Evolutionary conservation across 2,113 vertebrate genomes (phyloP), one percentile per base, ranked within the genome.

Genomic region (Diglossa brunneiventris): DNA sequence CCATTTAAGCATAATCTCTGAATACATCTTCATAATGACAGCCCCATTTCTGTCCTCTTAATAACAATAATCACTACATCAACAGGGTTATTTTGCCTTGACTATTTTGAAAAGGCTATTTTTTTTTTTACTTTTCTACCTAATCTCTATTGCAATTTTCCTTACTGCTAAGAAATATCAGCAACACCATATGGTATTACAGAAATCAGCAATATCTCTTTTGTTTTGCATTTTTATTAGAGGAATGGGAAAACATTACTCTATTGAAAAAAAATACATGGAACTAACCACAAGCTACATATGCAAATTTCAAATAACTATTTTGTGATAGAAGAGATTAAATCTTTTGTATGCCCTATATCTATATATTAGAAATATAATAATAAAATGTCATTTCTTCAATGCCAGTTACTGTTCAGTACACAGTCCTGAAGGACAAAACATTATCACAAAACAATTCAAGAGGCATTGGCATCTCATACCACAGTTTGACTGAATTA

Each of bases 1-100:
- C 61, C 88, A 96, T 90, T 97, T 93, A 97, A 94, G 83, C 73
- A 75, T 81, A 90, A 96, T 91, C 83, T 86, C 56, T 6, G 30
- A 81, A 96, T 86, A 92, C 86, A 92, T 95, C 93, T 96, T 96
- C 95, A 93, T 89, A 96, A 95, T 95, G 94, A 96, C 94, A 97
- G 93, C 50, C 73, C 89, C 73, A 96, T 96, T 96, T 96, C 70
- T 90, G 86, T 87, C 90, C 79, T 92, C 80, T 95, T 96, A 96
- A 94, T 92, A 97, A 96, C 94, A 96, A 95, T 92, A 96, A 96
- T 92, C 92, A 96, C 95, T 90, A 87, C 90, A 90, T 93, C 93
- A 92, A 90, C 80, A 95, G 86, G 44, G 76, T 87, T 96, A 94
- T 93, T 96, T 96, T 92, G 68, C 73, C 92, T 81, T 95, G 87